phyloP scores from a whole-genome alignment of 2,113 vertebrate genomes.

The Gavialis gangeticus region DNA sequence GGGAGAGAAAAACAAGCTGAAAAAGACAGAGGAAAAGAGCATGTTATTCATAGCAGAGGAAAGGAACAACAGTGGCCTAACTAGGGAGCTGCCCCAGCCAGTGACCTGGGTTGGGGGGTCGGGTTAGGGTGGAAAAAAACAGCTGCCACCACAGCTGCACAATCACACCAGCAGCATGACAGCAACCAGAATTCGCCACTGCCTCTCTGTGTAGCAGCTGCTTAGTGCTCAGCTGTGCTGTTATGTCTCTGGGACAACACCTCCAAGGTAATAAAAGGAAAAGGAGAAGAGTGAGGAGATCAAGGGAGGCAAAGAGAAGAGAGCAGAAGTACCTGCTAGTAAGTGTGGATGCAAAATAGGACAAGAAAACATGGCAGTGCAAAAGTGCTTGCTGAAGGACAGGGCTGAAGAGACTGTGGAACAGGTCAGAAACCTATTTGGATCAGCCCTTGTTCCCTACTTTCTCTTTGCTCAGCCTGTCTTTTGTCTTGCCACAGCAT shows the following conservation, averaged over 20 bases:
- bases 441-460: neutral
- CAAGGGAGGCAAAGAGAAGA: accelerated
- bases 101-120: no score
- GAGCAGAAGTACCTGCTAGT: neutral
- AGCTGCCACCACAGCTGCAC: no score
- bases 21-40: no score
- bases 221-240: no score
- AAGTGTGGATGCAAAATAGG: neutral
- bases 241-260: no score
- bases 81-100: no score
- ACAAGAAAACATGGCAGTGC: neutral
- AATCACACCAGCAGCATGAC: no score
- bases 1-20: neutral
- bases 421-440: neutral
- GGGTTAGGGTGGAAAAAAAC: no score
- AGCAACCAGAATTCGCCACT: no score
- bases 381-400: neutral
- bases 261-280: no score
- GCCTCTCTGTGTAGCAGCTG: no score
- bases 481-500: neutral
- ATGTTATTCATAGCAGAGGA: neutral
- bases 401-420: neutral
- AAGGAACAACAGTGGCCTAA: neutral
- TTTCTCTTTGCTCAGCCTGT: neutral
- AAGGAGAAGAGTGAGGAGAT: neutral